Percentiles rank a stretch among this genome's conserved stretches.
Evolutionary conservation across 1,140 invertebrate species (phyloP).

Genomic region (Drosophila tani): DNA sequence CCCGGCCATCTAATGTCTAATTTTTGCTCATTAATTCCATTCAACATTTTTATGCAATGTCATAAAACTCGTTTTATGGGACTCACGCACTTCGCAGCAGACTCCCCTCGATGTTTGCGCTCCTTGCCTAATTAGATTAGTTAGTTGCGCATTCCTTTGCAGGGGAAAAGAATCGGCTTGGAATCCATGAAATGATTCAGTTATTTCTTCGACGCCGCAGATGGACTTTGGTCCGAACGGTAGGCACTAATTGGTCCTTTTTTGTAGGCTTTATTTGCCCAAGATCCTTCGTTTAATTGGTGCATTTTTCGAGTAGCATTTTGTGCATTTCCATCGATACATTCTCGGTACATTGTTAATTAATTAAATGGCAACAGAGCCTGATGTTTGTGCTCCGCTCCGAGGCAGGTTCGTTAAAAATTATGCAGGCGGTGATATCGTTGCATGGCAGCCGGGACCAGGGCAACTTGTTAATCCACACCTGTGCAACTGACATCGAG

Average conservation of each 20-base stretch:
- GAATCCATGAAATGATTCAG: constrained; percentile 5
- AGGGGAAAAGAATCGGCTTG: constrained; percentile 17
- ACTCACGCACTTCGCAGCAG: constrained; percentile 21
- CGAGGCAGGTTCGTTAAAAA: constrained; percentile 21
- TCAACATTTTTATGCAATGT: constrained; percentile 82
- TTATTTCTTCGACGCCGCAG: not conserved
- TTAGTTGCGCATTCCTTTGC: constrained; percentile 62
- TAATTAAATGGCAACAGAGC: constrained; percentile 57
- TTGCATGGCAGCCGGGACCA: constrained; percentile 7
- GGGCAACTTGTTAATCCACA: constrained; percentile 10
- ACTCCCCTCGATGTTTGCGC: constrained; percentile 11
- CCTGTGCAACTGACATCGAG: constrained; percentile 25
- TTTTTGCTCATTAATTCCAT: constrained; percentile 82
- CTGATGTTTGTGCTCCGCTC: constrained; percentile 38
- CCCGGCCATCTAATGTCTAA: constrained; percentile 63
- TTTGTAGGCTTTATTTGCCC: constrained; percentile 26
- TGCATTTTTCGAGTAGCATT: constrained; percentile 29
- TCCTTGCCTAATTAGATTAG: constrained; percentile 77
- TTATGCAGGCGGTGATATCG: constrained; percentile 13
- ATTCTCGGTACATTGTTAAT: constrained; percentile 35
- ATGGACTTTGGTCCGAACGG: constrained; percentile 30
- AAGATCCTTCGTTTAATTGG: constrained; percentile 45
- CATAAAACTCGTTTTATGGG: constrained; percentile 82
- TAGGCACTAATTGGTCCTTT: constrained; percentile 33
- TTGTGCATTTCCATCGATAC: constrained; percentile 22